A percentile compares a stretch with the other conserved stretches of the same genome.
Conservation (phyloP, 2,113 vertebrate genomes). For the Gymnorhina tibicen region DNA sequence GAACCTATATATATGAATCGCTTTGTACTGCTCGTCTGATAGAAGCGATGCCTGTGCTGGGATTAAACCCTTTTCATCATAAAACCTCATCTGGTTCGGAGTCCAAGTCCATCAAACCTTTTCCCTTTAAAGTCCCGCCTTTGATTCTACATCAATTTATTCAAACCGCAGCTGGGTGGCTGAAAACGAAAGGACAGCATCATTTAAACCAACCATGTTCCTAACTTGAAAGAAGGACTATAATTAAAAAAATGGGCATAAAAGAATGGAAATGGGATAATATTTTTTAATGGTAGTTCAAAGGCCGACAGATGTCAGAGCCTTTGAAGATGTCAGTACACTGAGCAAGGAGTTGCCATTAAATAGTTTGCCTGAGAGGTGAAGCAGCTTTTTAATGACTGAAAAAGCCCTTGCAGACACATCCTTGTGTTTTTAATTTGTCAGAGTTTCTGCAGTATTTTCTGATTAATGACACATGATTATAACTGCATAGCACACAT, state of each 20-base stretch:
- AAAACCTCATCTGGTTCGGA: constrained; percentile 98
- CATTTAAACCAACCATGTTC: constrained; percentile 87
- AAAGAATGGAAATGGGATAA: constrained; percentile 90
- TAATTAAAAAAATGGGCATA: constrained; percentile 98
- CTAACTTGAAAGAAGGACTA: constrained; percentile 87
- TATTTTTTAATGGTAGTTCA: constrained; percentile 89
- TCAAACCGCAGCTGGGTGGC: constrained; percentile 95
- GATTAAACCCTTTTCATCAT: constrained; percentile 99
- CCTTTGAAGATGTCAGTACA: constrained; percentile 86
- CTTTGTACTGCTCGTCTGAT: constrained; percentile 93
- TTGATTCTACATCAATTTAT: constrained; percentile 97
- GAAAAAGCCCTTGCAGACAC: constrained; percentile 78
- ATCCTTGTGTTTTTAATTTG: constrained; percentile 84
- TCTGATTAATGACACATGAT: constrained; percentile 83
- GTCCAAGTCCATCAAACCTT: constrained; percentile 97
- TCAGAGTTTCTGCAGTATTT: constrained; percentile 79
- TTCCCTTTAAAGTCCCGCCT: constrained; percentile 95
- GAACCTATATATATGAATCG: constrained; percentile 86
- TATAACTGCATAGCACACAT: constrained; percentile 80
- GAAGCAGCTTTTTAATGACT: constrained; percentile 78
- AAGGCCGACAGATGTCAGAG: constrained; percentile 92
- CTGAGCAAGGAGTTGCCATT: constrained; percentile 77
- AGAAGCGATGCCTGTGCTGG: constrained; percentile 93
- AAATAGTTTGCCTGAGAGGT: constrained; percentile 80
- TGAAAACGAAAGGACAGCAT: constrained; percentile 86